Evolutionary conservation across 1,140 invertebrate genomes (phyloP).

Genomic region (Tetramorium alpestre): DNA sequence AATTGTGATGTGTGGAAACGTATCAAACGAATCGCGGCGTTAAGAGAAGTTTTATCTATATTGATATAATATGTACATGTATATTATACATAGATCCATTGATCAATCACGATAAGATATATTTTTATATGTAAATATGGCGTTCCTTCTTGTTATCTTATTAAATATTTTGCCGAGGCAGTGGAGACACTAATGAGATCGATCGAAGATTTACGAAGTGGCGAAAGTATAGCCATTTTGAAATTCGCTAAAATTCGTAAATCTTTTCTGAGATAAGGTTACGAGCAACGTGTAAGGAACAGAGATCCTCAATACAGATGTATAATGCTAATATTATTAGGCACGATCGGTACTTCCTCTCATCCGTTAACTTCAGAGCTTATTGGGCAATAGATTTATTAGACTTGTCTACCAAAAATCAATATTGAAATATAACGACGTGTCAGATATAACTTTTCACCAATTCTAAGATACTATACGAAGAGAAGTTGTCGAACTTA

Average conservation of each 20-base stretch:
- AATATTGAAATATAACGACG: neutral
- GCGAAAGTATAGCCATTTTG: conserved; percentile 7
- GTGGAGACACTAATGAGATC: conserved; percentile 58
- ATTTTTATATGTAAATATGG: conserved; percentile 85
- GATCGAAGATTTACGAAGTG: conserved; percentile 17
- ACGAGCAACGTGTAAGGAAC: conserved; percentile 51
- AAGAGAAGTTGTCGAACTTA: conserved; percentile 15
- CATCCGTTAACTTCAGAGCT: neutral
- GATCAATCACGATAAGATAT: conserved; percentile 81
- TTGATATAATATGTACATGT: conserved; percentile 68
- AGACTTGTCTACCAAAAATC: conserved; percentile 5
- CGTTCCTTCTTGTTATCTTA: conserved; percentile 81
- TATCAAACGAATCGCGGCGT: conserved; percentile 77
- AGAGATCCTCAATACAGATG: neutral
- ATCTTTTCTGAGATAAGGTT: conserved; percentile 34
- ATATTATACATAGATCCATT: conserved; percentile 70
- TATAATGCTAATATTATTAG: conserved; percentile 15
- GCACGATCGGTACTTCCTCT: conserved; percentile 54
- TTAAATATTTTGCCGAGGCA: conserved; percentile 71
- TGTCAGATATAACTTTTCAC: conserved; percentile 22
- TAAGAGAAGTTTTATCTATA: conserved; percentile 71
- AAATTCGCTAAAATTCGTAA: conserved; percentile 6
- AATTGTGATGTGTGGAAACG: conserved; percentile 80
- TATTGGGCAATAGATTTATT: conserved; percentile 8
- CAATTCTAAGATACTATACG: neutral